These are phyloP conservation scores for Myotis yumanensis DNA, from an alignment of 2,113 vertebrate species.

Conservation along the genomic window DNA sequence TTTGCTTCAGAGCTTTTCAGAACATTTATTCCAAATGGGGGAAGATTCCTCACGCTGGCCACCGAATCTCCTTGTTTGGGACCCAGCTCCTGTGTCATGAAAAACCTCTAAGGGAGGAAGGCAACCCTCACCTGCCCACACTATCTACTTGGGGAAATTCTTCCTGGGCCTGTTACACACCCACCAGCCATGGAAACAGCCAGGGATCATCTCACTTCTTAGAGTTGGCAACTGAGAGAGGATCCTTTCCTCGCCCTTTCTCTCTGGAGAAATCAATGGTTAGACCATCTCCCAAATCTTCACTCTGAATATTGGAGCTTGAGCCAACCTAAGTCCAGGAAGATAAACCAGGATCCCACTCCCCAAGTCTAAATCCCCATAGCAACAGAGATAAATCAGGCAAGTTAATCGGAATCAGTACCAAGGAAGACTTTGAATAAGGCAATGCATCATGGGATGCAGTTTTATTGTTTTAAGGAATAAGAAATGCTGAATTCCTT, in stretches of 20 bases:
- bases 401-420: background rate
- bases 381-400: background rate
- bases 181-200: background rate
- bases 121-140: background rate
- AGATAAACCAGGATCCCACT: background rate
- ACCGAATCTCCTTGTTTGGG: background rate
- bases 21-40: background rate
- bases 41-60: background rate
- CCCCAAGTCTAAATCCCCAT: background rate
- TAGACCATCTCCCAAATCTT: background rate
- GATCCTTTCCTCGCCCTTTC: background rate
- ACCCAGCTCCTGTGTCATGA: background rate
- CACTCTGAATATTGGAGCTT: background rate
- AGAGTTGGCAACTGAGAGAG: background rate
- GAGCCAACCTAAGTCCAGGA: background rate
- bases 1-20: background rate
- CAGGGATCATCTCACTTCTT: background rate
- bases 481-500: background rate
- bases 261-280: background rate
- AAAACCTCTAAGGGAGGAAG: background rate
- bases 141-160: no score
- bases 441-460: background rate
- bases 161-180: no score
- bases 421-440: background rate
- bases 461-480: background rate